These are phyloP conservation scores for Colius striatus DNA, from an alignment of 2,113 vertebrate genomes.

Conservation along the genomic window DNA sequence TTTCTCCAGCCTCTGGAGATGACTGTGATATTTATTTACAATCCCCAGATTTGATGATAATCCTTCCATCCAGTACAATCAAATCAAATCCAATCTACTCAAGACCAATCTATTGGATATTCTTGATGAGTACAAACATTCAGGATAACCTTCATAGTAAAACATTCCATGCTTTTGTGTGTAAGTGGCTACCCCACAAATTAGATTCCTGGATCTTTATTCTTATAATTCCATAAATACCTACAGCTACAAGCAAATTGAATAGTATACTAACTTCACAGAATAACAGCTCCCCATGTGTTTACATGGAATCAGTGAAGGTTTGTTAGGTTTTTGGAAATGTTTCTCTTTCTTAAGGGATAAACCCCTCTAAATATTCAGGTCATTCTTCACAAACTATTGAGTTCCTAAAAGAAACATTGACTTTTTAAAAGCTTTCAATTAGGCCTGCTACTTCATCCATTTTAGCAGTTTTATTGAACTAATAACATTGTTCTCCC, in stretches of 20 bases:
- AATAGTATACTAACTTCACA: background rate
- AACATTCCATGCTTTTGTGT: background rate
- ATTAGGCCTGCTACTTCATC: background rate
- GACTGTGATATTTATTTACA: background rate
- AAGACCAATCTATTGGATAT: background rate
- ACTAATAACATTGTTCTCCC: background rate
- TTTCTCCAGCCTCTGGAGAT: background rate
- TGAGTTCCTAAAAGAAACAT: background rate
- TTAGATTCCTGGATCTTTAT: background rate
- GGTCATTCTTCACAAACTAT: background rate
- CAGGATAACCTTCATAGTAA: background rate
- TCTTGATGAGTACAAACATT: background rate
- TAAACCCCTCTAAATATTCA: background rate
- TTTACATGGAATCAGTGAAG: background rate
- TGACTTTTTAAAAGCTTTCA: background rate
- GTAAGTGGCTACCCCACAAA: background rate
- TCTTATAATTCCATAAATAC: background rate
- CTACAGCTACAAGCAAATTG: background rate
- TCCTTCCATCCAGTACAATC: background rate
- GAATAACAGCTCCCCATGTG: background rate
- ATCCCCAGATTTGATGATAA: background rate
- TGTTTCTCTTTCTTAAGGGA: background rate
- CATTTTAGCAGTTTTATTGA: conserved; percentile 18
- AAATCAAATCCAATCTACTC: background rate
- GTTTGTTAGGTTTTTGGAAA: background rate